Base-by-base conservation (phyloP, 2,888 invertebrate genomes). In the Dorcus parallelipipedus region DNA sequence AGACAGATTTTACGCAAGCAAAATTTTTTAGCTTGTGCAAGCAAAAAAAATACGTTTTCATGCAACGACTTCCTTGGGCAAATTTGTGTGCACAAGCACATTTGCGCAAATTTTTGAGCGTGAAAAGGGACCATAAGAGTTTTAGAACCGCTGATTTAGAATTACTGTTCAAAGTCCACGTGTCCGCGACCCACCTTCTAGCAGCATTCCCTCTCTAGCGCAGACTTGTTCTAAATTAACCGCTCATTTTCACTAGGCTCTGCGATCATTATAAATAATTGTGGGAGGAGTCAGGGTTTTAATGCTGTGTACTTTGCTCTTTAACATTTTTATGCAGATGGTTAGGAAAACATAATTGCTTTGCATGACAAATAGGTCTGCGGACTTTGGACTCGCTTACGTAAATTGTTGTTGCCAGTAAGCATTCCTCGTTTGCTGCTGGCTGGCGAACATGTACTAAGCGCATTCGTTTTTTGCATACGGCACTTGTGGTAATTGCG, bases 321-420 rank as follows among this genome's bases (percentile, higher is more conserved):
- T 33, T 33, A 33, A 33, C 45, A 23, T 45, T 45, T 45, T 45
- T 23, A 45, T 45, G 45, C 14, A 45, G 45, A 45, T 45, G 45
- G 17, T 45, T 45, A 45, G 45, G 4, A 45, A 45, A 45, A n/a
- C 20, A n/a, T 45, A 45, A 45, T 45, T 45, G 45, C 45, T 20
- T 10, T 45, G 50, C 40, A 9, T n/a, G 41, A 58, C 59, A 23
- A 45, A 59, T 56, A 52, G 53, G 59, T 79, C 79, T 76, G 77
- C 71, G 81, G 80, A 81, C 81, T 81, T 81, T 81, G 81, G 74
- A 81, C 81, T 74, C 78, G 54, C 23, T 38, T 43, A 38, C 39
- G 26, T 33, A 33, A 33, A 33, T 33, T 33, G 26, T 33, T 33
- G 26, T 33, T 33, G 26, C 6, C 26, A 33, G 26, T 33, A 33